Conservation (phyloP, 2,888 invertebrate genomes). For the Cheilosia grossa region DNA sequence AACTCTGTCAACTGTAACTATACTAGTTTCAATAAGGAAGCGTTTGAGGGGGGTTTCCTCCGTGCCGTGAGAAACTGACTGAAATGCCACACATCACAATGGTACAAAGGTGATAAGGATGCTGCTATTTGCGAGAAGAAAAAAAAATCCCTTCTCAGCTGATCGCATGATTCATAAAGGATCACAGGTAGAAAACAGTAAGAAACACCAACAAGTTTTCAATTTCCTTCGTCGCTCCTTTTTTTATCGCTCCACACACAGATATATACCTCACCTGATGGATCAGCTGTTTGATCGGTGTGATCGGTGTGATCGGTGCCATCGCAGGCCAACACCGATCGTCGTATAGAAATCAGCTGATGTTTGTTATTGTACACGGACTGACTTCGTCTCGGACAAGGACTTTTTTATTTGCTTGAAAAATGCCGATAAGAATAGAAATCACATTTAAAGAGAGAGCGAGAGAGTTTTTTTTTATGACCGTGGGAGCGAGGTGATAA, state of each 20-base stretch:
- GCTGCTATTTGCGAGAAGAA: not conserved
- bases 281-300: slow-evolving; percentile 68
- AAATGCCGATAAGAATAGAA: slow-evolving; percentile 41
- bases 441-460: not conserved
- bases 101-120: slow-evolving; percentile 14
- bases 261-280: slow-evolving; percentile 25
- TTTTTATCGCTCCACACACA: slow-evolving; percentile 35
- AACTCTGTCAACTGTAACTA: slow-evolving; percentile 50
- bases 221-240: not conserved
- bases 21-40: slow-evolving; percentile 24
- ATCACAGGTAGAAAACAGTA: slow-evolving; percentile 31
- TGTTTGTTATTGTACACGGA: slow-evolving; percentile 59
- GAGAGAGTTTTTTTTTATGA: slow-evolving; percentile 18
- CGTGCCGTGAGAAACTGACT: slow-evolving; percentile 58
- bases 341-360: slow-evolving; percentile 59
- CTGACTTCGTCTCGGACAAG: slow-evolving; percentile 2
- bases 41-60: slow-evolving; percentile 25
- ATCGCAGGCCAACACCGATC: slow-evolving; percentile 15
- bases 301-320: slow-evolving; percentile 38
- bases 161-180: slow-evolving; percentile 19
- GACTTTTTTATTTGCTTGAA: slow-evolving; percentile 38
- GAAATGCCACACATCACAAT: not conserved
- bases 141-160: slow-evolving; percentile 26
- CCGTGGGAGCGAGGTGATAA: slow-evolving; percentile 58
- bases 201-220: slow-evolving; percentile 52